A percentile compares a stretch with the other conserved stretches of the same genome.
Evolutionary conservation across 1,140 invertebrate genomes (phyloP).

Genomic region (Saccostrea cuccullata): DNA sequence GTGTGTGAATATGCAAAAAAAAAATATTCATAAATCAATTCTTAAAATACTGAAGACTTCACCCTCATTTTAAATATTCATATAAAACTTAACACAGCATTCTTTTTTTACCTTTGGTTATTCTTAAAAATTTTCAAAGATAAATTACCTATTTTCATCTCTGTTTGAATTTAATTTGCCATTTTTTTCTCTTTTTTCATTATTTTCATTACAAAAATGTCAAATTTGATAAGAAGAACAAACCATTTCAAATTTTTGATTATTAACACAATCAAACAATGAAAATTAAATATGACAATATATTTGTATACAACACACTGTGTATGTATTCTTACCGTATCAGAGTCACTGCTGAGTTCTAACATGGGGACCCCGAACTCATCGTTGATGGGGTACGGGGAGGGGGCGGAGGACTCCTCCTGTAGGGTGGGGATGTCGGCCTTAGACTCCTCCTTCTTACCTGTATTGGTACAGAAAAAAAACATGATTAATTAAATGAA

Average conservation of each 20-base stretch:
- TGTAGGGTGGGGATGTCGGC: not conserved
- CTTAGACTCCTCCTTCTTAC: slow-evolving; percentile 16
- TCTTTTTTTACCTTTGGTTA: too few species aligned
- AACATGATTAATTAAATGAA: too few species aligned
- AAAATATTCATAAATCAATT: not conserved
- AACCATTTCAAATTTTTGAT: not conserved
- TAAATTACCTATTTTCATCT: too few species aligned
- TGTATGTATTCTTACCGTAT: slow-evolving; percentile 63
- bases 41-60: not conserved
- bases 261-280: not conserved
- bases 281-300: not conserved
- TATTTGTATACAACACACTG: too few species aligned
- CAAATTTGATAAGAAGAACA: not conserved
- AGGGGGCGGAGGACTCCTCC: not conserved
- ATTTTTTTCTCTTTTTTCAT: not conserved
- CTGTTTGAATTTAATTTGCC: not conserved
- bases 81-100: too few species aligned
- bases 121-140: too few species aligned
- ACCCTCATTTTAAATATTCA: too few species aligned
- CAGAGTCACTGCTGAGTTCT: slow-evolving; percentile 72
- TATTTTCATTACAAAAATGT: not conserved
- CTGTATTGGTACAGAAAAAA: not conserved
- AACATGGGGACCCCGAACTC: slow-evolving; percentile 75
- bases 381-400: slow-evolving; percentile 64
- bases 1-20: not conserved